Evolutionary conservation across 1,140 invertebrate genomes (phyloP).

Genomic region (Hetaerina americana): DNA sequence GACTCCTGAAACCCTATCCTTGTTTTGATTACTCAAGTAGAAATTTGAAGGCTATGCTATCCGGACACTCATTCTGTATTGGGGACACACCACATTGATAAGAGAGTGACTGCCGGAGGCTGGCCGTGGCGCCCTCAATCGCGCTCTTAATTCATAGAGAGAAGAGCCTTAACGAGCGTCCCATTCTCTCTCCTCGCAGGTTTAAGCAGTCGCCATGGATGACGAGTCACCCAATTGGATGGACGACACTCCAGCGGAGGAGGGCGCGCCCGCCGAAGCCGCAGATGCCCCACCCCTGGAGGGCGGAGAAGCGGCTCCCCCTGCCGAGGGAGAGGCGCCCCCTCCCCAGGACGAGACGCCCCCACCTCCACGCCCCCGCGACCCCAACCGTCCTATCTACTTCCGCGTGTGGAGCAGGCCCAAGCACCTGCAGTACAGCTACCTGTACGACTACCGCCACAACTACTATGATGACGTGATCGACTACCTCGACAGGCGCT

Average conservation of each 20-base stretch:
- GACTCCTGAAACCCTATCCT: no score
- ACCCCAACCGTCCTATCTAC: conserved; percentile 35
- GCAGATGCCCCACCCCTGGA: conserved; percentile 17
- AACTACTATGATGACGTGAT: conserved; percentile 77
- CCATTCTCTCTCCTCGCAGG: neutral
- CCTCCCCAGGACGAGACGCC: conserved; percentile 16
- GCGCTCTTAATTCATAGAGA: no score
- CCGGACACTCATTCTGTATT: no score
- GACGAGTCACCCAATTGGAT: conserved; percentile 28
- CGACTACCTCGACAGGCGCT: conserved; percentile 60
- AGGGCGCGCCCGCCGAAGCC: conserved; percentile 13
- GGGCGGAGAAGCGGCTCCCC: conserved; percentile 19
- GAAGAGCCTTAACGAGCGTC: no score
- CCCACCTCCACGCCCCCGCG: conserved; percentile 37
- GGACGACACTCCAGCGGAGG: conserved; percentile 23
- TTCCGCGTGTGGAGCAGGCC: conserved; percentile 52
- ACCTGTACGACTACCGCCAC: conserved; percentile 63
- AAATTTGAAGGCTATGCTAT: no score
- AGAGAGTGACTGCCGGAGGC: no score
- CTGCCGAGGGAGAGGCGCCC: conserved; percentile 26
- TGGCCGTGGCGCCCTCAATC: no score
- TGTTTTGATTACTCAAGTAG: no score
- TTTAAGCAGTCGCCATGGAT: conserved; percentile 23
- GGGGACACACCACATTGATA: no score
- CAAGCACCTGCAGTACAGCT: conserved; percentile 65